Evolutionary conservation across 2,113 vertebrate species (phyloP).

Genomic region (Platichthys stellatus): DNA sequence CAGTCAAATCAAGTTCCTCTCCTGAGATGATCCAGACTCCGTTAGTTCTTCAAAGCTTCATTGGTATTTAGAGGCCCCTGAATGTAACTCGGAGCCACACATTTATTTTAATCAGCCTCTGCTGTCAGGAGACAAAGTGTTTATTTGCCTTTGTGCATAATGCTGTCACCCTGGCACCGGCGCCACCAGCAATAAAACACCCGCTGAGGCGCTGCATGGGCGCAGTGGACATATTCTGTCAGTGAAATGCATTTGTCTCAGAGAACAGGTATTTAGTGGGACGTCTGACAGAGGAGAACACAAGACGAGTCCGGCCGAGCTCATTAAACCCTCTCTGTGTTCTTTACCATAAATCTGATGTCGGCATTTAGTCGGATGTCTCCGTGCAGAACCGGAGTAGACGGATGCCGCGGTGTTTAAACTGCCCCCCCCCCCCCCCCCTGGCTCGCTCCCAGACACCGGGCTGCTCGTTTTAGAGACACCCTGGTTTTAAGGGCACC

Average conservation of each 20-base stretch:
- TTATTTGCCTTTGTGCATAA: constrained; percentile 55
- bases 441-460: constrained; percentile 1
- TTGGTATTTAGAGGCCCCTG: constrained; percentile 54
- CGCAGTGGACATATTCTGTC: constrained; percentile 32
- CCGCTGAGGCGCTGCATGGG: constrained; percentile 24
- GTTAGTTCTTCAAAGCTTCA: constrained; percentile 54
- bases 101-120: constrained; percentile 66
- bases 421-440: background rate
- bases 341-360: constrained; percentile 38
- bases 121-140: constrained; percentile 48
- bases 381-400: constrained; percentile 6
- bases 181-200: constrained; percentile 54
- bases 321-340: constrained; percentile 48
- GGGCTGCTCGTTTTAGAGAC: constrained; percentile 10
- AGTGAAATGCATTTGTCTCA: constrained; percentile 57
- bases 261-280: constrained; percentile 11
- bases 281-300: constrained; percentile 1
- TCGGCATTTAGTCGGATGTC: constrained; percentile 28
- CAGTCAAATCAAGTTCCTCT: constrained; percentile 40
- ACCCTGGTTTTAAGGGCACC: constrained; percentile 5
- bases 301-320: constrained; percentile 20
- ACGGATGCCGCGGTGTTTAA: constrained; percentile 30
- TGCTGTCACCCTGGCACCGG: constrained; percentile 60
- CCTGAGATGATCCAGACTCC: constrained; percentile 22
- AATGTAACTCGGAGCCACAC: constrained; percentile 51